A percentile compares a stretch with the other conserved stretches of the same genome.
Evolutionary conservation across 1,140 invertebrate species (phyloP).

Genomic region (Nixonia krombeini): DNA sequence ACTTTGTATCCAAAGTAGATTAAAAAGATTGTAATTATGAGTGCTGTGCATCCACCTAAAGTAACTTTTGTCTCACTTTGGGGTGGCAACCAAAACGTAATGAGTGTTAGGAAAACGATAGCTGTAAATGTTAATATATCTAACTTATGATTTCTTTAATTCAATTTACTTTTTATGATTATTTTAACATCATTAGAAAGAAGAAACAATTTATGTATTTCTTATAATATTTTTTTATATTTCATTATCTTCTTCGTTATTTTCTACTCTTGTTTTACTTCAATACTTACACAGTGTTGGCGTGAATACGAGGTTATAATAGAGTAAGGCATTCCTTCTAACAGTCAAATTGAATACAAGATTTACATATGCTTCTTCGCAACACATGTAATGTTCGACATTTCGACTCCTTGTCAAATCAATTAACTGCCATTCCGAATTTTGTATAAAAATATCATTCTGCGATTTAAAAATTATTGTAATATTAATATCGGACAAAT

Average conservation of each 20-base stretch:
- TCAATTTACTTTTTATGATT: too few species aligned
- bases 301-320: conserved; percentile 75
- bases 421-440: conserved; percentile 75
- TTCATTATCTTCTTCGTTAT: too few species aligned
- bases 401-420: conserved; percentile 63
- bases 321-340: conserved; percentile 74
- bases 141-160: too few species aligned
- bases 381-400: conserved; percentile 71
- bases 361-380: conserved; percentile 73
- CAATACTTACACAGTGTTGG: conserved; percentile 74
- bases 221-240: too few species aligned
- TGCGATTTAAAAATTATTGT: too few species aligned
- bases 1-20: conserved; percentile 77
- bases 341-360: conserved; percentile 73
- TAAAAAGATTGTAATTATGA: conserved; percentile 76
- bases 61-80: conserved; percentile 77
- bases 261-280: too few species aligned
- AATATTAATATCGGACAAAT: too few species aligned
- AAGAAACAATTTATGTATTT: too few species aligned
- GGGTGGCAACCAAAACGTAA: conserved; percentile 78
- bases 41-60: conserved; percentile 73
- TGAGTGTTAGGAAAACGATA: conserved; percentile 75
- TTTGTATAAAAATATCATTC: conserved; percentile 53
- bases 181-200: too few species aligned
- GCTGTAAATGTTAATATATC: conserved; percentile 72